Evolutionary conservation across 1,140 invertebrate species (phyloP).

Genomic region (Caerostris darwini): DNA sequence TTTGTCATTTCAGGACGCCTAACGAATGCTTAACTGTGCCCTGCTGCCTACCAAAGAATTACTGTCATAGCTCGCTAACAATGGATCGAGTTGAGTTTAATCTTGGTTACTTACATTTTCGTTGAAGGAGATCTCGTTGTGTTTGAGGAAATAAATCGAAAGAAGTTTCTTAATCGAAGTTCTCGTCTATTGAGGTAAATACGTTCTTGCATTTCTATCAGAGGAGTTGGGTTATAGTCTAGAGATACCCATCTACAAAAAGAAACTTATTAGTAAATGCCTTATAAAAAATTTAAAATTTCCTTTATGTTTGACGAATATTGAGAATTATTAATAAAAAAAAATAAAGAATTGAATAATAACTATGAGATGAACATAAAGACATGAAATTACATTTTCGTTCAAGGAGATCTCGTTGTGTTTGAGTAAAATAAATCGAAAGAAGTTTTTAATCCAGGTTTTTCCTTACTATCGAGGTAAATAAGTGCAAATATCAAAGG

Average conservation of each 20-base stretch:
- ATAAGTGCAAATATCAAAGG: background rate
- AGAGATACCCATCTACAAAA: too few relatives aligned
- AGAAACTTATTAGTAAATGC: too few relatives aligned
- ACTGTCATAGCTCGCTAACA: constrained; percentile 58
- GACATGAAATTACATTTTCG: constrained; percentile 41
- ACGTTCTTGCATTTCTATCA: too few relatives aligned
- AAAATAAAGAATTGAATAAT: too few relatives aligned
- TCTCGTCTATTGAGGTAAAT: too few relatives aligned
- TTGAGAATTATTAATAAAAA: too few relatives aligned
- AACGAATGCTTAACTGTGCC: constrained; percentile 35
- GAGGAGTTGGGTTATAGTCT: too few relatives aligned
- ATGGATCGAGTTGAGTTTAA: constrained; percentile 29
- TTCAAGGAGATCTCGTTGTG: background rate
- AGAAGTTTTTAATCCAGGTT: background rate
- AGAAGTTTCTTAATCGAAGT: too few relatives aligned
- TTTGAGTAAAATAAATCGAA: background rate
- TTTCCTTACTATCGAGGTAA: background rate
- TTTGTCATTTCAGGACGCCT: constrained; percentile 52
- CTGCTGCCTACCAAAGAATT: constrained; percentile 14
- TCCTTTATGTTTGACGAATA: too few relatives aligned
- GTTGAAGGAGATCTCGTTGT: background rate
- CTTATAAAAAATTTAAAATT: too few relatives aligned
- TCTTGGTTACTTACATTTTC: constrained; percentile 31
- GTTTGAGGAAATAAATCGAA: background rate
- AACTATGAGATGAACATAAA: too few relatives aligned